Evolutionary conservation across 2,113 vertebrate species (phyloP), one percentile per base, ranked within the genome.

Genomic region (Nothoprocta perdicaria): DNA sequence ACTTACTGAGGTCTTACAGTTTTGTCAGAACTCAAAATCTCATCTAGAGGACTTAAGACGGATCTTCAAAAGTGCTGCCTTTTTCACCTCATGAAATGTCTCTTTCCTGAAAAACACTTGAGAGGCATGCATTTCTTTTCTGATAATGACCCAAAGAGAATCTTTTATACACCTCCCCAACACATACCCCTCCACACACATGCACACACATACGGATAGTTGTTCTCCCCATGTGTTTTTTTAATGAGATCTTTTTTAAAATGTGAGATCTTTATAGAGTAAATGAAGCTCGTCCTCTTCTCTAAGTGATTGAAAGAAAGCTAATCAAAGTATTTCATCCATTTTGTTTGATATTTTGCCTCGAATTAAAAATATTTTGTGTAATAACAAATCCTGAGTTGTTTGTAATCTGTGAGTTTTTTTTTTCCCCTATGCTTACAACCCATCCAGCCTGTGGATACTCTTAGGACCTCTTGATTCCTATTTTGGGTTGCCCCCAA

Each of bases 281-380:
- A 57, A 31, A 31, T 57, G 16, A 57, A 57, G 53, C 53, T 31
- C 17, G 29, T 31, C 53, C 53, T 31, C 53, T 57, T 57, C 27
- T 27, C 61, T 41, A 41, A 65, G 27, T 41, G 40, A 40, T 41
- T 63, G 61, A 41, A 65, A 65, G 38, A 16, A 29, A 65, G 40
- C 14, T 63, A 41, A 40, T 63, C 40, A 63, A 7, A 41, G 27
- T 41, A 65, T 65, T 65, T 38, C 12, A 24, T 55, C 21, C 17
- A 2, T 33, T 24, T 31, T 6, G 22, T 76, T 69, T 57, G 43
- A 45, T 82, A 21, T 23, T 48, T 83, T 69, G 26, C 11, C 48
- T 85, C 82, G 38, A 80, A 85, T 89, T 80, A 94, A 93, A 89
- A 77, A 9, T 74, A 68, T 94, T 95, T 88, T 91, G 46, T 61